Percentiles rank a stretch among this genome's conserved stretches.
phyloP scores from a whole-genome alignment of 2,888 invertebrate genomes.

The Thymelicus acteon region DNA sequence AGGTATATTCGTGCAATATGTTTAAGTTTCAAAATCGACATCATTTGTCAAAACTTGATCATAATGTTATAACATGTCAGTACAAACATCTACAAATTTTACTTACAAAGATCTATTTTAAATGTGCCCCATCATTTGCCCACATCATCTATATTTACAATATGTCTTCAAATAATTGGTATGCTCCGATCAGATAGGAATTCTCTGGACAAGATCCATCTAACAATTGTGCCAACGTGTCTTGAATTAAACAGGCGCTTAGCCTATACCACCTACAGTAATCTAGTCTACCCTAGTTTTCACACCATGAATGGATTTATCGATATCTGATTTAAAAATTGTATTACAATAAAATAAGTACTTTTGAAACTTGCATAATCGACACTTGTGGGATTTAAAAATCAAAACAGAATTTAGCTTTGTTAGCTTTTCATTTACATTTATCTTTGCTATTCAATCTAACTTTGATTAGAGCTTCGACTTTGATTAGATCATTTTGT shows the following conservation, averaged over 20 bases:
- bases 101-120: slow-evolving; percentile 31
- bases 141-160: slow-evolving; percentile 35
- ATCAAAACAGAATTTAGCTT: too few relatives aligned
- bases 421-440: too few relatives aligned
- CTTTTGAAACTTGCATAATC: too few relatives aligned
- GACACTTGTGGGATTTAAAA: too few relatives aligned
- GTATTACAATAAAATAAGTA: neutral
- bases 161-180: slow-evolving; percentile 35
- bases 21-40: too few relatives aligned
- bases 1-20: too few relatives aligned
- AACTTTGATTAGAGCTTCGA: too few relatives aligned
- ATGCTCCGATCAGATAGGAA: slow-evolving; percentile 35
- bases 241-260: slow-evolving; percentile 33
- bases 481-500: too few relatives aligned
- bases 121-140: slow-evolving; percentile 9
- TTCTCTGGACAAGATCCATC: slow-evolving; percentile 38
- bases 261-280: slow-evolving; percentile 9
- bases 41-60: too few relatives aligned
- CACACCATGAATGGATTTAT: neutral
- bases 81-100: too few relatives aligned
- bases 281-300: slow-evolving; percentile 18
- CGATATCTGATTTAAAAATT: neutral
- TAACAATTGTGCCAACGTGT: slow-evolving; percentile 34
- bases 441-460: too few relatives aligned
- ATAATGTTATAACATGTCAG: too few relatives aligned